These are phyloP conservation scores for Nemotelus nigrinus DNA, from an alignment of 2,888 invertebrate species.

Conservation along the genomic window DNA sequence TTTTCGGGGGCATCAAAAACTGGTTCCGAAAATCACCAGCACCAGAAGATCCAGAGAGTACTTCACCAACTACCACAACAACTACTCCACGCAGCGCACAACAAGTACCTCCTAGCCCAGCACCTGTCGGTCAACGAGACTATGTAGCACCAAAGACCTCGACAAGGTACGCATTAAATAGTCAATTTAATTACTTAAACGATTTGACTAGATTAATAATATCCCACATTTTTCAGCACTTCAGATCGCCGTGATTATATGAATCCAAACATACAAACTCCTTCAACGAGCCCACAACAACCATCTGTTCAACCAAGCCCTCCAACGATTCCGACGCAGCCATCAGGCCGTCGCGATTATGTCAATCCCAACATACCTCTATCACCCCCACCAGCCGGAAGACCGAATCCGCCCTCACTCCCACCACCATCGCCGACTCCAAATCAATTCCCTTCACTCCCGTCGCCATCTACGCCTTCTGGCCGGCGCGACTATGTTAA, in stretches of 20 bases:
- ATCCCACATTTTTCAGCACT: too few species aligned
- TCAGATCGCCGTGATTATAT: constrained; percentile 20
- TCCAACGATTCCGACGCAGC: constrained; percentile 9
- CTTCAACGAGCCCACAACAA: not conserved
- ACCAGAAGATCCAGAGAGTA: constrained; percentile 53
- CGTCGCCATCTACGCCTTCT: not conserved
- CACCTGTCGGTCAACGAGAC: constrained; percentile 23
- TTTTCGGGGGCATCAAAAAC: constrained; percentile 61
- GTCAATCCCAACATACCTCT: constrained; percentile 36
- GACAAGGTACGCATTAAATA: not conserved
- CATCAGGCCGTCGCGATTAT: constrained; percentile 40
- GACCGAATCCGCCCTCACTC: not conserved
- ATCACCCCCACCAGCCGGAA: not conserved
- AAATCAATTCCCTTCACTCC: not conserved
- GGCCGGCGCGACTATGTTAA: constrained; percentile 33
- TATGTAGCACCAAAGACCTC: constrained; percentile 33
- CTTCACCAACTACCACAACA: constrained; percentile 51
- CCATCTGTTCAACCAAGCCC: not conserved
- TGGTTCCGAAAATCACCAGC: constrained; percentile 55
- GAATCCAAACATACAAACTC: constrained; percentile 13
- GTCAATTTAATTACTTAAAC: too few species aligned
- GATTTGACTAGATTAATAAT: too few species aligned
- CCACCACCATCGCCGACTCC: not conserved
- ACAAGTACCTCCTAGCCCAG: constrained; percentile 50
- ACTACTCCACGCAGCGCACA: constrained; percentile 36